Conservation (phyloP, 2,113 vertebrate species). For the Lepidothrix coronata region DNA sequence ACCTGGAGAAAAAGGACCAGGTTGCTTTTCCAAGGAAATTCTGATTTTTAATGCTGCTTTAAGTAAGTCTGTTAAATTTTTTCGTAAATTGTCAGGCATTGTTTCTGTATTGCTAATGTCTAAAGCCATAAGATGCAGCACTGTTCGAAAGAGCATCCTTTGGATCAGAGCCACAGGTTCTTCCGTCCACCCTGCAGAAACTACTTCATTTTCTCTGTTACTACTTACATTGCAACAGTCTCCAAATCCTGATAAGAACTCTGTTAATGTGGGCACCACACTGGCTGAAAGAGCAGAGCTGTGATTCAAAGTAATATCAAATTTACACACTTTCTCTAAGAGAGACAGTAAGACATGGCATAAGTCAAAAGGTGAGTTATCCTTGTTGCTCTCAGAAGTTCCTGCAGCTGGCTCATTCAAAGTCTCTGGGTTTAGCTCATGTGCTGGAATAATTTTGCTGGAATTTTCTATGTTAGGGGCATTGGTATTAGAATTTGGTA, state of each 20-base stretch:
- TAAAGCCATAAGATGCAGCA: conserved; percentile 87
- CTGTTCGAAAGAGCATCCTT: conserved; percentile 90
- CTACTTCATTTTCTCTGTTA: conserved; percentile 67
- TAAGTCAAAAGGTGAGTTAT: conserved; percentile 93
- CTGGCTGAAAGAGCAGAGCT: conserved; percentile 84
- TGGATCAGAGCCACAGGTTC: conserved; percentile 93
- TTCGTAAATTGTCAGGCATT: conserved; percentile 88
- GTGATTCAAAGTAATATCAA: conserved; percentile 89
- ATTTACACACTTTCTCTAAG: conserved; percentile 92
- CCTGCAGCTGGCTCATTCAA: conserved; percentile 80
- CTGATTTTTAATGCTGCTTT: conserved; percentile 89
- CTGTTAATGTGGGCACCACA: conserved; percentile 90
- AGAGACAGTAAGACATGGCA: conserved; percentile 90
- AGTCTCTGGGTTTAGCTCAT: conserved; percentile 65
- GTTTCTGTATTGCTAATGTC: conserved; percentile 82
- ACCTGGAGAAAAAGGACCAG: conserved; percentile 78
- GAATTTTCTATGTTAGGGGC: conserved; percentile 10
- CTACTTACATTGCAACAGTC: conserved; percentile 76
- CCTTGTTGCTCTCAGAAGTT: conserved; percentile 76
- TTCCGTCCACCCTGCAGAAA: conserved; percentile 88
- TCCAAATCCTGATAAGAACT: conserved; percentile 89
- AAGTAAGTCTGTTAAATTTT: conserved; percentile 88
- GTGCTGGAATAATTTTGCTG: conserved; percentile 23
- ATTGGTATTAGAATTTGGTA: background rate
- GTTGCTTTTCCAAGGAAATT: conserved; percentile 80